Base-by-base conservation (phyloP, 2,888 invertebrate genomes). In the Panzeria rudis region DNA sequence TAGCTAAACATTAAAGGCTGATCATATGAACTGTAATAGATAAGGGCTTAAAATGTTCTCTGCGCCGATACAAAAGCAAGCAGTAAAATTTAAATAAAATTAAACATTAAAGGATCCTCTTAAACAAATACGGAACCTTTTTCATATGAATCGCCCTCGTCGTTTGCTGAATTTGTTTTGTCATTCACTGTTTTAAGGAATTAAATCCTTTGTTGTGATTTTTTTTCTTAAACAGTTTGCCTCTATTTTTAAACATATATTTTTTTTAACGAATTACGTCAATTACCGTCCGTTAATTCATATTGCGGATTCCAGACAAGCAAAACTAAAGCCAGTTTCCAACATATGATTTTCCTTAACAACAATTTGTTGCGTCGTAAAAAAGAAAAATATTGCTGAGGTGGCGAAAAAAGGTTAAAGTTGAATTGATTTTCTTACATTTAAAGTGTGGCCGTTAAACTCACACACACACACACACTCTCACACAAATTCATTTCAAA, bases 371-470 rank as follows among this genome's bases (percentile, higher is more conserved):
- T 38, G 59, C 17, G 29, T 25, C 4, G n/a, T 11, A 59, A n/a
- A 64, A 38, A 59, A 23, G 8, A 6, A 23, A 54, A 44, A 47
- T 7, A n/a, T 69, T 75, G 9, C 38, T 38, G 64, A 64, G 62
- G 82, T 76, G 62, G 64, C 62, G 15, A 62, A 69, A 68, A 82
- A 82, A 82, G 64, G 82, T 76, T 76, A 76, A 76, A 82, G 82
- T 71, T 71, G 47, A 76, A 29, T 47, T 20, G 50, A 47, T 71
- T 73, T 64, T 54, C 41, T 73, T 73, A 20, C 59, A n/a, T 69
- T 44, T n/a, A 38, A 69, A 73, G 73, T 59, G 73, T 61, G 80
- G 73, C 73, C 52, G 41, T 61, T 61, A 32, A 80, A 50, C 13
- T 64, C 15, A 62, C 17, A 62, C 17, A 1, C 17, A 20, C 50